Conservation (phyloP, 1,140 invertebrate genomes). For the Coenobita brevimanus region DNA sequence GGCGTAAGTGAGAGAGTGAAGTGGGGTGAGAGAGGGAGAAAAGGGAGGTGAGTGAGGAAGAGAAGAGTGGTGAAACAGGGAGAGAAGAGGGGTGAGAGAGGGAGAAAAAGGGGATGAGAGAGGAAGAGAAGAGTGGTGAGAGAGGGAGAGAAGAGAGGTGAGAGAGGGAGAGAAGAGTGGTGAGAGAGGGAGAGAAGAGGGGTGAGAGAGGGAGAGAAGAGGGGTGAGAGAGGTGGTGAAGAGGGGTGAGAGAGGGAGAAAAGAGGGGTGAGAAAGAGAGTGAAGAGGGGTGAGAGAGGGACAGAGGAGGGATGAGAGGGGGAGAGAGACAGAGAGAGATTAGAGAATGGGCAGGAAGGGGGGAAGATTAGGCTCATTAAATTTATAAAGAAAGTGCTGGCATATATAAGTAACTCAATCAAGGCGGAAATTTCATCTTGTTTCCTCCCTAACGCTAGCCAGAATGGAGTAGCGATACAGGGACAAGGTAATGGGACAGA, state of each 20-base stretch:
- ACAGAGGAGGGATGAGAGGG: not conserved
- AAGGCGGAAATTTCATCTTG: too few species aligned
- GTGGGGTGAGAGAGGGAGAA: not conserved
- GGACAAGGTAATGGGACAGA: too few species aligned
- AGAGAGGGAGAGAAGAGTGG: not conserved
- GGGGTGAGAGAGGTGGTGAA: not conserved
- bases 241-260: not conserved
- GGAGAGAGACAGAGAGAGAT: too few species aligned
- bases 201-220: not conserved
- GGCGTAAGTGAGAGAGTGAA: too few species aligned
- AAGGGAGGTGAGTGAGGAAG: not conserved
- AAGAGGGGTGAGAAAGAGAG: not conserved
- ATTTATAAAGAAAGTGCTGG: too few species aligned
- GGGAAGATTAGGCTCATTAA: too few species aligned
- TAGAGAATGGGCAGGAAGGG: too few species aligned
- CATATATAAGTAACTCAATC: too few species aligned
- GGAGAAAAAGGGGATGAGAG: not conserved
- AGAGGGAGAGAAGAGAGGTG: not conserved
- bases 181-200: not conserved
- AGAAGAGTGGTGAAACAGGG: not conserved
- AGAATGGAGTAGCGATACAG: too few species aligned
- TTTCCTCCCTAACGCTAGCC: too few species aligned
- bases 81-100: not conserved
- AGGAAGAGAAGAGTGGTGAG: not conserved
- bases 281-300: not conserved